A percentile compares a stretch with the other conserved stretches of the same genome.
These are phyloP conservation scores for Clarias pachynema DNA, from an alignment of 2,797 vertebrate species.

Conservation along the genomic window DNA sequence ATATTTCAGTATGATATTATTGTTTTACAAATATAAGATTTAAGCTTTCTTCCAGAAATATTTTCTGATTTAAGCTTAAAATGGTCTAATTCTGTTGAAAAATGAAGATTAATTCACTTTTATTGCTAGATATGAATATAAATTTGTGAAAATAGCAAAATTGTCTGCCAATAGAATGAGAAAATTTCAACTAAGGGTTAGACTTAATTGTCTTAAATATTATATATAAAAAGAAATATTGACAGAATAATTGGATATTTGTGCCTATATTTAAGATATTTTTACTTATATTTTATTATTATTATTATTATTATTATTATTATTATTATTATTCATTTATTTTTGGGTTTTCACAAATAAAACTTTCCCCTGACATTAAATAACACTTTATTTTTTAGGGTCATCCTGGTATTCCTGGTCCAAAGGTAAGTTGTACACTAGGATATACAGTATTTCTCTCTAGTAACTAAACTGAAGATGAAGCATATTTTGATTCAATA, in stretches of 20 bases:
- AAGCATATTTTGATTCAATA: not conserved
- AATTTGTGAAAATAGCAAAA: not conserved
- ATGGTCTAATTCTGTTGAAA: not conserved
- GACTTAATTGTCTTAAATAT: too few species aligned
- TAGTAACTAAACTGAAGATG: not conserved
- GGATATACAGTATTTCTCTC: not conserved
- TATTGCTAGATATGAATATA: not conserved
- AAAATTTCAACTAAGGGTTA: not conserved
- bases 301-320: too few species aligned
- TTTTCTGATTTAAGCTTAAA: not conserved
- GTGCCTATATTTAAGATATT: not conserved
- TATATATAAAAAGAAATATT: too few species aligned
- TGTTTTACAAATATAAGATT: not conserved
- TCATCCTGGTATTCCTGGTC: constrained; percentile 57
- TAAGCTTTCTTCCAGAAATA: not conserved
- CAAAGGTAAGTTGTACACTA: constrained; percentile 46
- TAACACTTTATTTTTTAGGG: constrained; percentile 48
- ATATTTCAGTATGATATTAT: not conserved
- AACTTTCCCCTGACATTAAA: not conserved
- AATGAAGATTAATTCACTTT: not conserved
- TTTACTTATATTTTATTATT: not conserved
- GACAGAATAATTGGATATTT: not conserved
- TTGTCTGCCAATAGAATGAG: not conserved
- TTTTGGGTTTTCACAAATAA: not conserved
- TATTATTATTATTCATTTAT: too few species aligned